These are phyloP conservation scores for Sepioteuthis lessoniana DNA, from an alignment of 2,888 invertebrate species.

Conservation along the genomic window DNA sequence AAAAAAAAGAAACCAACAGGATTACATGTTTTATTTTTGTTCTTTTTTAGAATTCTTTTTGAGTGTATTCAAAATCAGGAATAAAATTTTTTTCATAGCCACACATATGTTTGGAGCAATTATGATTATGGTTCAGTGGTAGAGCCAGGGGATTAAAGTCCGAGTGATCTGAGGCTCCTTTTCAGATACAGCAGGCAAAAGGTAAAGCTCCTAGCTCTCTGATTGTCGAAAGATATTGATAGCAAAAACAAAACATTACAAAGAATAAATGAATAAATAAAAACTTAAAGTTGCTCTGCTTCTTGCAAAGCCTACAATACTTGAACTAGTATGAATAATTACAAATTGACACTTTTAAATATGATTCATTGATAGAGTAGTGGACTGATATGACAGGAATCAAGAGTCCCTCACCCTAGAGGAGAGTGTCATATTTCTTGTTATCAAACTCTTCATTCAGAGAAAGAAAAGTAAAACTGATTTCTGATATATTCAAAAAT, in stretches of 20 bases:
- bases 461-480: neutral
- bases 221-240: neutral
- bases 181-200: neutral
- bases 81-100: neutral
- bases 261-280: too few relatives aligned
- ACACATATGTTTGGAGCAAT: neutral
- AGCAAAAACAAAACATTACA: too few relatives aligned
- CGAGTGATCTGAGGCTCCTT: neutral
- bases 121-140: neutral
- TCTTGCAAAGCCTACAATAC: neutral
- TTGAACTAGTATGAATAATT: neutral
- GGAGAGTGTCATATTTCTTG: neutral
- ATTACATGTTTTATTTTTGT: neutral
- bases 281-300: too few relatives aligned
- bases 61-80: neutral
- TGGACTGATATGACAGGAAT: neutral
- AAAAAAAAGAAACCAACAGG: neutral
- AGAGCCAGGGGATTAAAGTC: neutral
- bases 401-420: neutral
- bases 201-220: neutral
- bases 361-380: neutral
- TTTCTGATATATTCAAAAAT: neutral
- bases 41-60: neutral
- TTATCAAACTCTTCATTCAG: neutral
- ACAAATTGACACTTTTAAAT: neutral